A percentile compares a stretch with the other conserved stretches of the same genome.
phyloP scores from a whole-genome alignment of 2,797 vertebrate genomes.

The Ispidina picta region DNA sequence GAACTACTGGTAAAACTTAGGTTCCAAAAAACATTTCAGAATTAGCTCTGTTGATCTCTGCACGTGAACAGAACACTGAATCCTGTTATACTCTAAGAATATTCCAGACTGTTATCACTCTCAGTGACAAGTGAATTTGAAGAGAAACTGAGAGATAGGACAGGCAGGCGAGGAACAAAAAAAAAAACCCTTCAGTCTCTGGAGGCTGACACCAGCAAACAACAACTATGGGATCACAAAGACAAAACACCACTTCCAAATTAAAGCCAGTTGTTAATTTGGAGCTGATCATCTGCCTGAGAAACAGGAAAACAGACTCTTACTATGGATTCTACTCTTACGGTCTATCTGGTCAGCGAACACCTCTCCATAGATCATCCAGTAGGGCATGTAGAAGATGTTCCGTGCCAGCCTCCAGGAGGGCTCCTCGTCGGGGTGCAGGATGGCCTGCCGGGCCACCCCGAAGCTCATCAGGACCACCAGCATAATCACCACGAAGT shows the following conservation, averaged over 20 bases:
- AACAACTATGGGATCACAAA: not conserved
- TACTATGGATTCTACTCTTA: constrained; percentile 99
- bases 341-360: constrained; percentile 99
- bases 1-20: not conserved
- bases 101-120: not conserved
- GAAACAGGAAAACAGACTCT: constrained; percentile 96
- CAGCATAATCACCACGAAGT: constrained; percentile 99
- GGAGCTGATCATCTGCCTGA: constrained; percentile 88
- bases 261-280: constrained; percentile 68
- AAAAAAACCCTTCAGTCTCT: not conserved
- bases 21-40: not conserved
- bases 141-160: not conserved
- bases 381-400: constrained; percentile 99
- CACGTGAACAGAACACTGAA: not conserved
- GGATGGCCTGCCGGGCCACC: constrained; percentile 95
- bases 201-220: not conserved
- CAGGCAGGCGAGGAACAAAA: not conserved
- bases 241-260: constrained; percentile 63
- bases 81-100: not conserved
- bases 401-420: constrained; percentile 97
- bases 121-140: not conserved
- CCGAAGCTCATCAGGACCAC: constrained; percentile 99
- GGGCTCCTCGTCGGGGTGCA: constrained; percentile 96
- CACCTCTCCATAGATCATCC: constrained; percentile 99
- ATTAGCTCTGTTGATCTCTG: not conserved